Conservation (phyloP, 2,888 invertebrate genomes). For the Zelleria hepariella region DNA sequence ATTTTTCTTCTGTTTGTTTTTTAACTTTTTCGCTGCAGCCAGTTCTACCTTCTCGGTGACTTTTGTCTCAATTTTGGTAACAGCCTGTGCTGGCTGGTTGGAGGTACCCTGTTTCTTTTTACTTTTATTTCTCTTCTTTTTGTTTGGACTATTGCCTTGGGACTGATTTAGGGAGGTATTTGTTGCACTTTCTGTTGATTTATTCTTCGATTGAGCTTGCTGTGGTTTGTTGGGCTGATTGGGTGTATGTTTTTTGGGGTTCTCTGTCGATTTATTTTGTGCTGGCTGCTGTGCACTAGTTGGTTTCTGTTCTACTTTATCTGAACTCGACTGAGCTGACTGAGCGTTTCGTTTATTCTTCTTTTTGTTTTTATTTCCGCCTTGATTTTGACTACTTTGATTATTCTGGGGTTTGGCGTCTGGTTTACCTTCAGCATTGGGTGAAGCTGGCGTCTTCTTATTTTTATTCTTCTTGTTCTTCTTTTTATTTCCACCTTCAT, state of each 20-base stretch:
- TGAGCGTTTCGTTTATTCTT: conserved; percentile 20
- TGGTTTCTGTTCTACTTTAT: neutral
- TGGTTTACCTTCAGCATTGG: neutral
- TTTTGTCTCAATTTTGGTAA: conserved; percentile 12
- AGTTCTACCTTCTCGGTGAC: conserved; percentile 22
- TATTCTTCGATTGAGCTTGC: too few relatives aligned
- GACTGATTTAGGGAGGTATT: conserved; percentile 6
- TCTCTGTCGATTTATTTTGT: neutral
- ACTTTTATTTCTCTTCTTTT: conserved; percentile 7
- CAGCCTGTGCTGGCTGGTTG: conserved; percentile 6
- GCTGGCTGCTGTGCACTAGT: neutral
- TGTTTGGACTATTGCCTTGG: neutral
- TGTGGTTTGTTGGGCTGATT: neutral
- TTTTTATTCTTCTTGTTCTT: conserved; percentile 4
- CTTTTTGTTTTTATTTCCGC: conserved; percentile 24
- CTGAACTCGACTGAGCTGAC: conserved; percentile 1
- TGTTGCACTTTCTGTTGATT: conserved; percentile 26
- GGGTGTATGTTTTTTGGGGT: neutral
- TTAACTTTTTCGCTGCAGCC: conserved; percentile 42
- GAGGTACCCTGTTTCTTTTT: conserved; percentile 10
- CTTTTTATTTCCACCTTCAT: neutral
- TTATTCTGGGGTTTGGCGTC: neutral
- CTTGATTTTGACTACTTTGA: conserved; percentile 20
- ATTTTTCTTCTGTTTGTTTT: conserved; percentile 42
- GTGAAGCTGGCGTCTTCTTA: neutral